Evolutionary conservation across 2,888 invertebrate genomes (phyloP).

Genomic region (Limnephilus marmoratus): DNA sequence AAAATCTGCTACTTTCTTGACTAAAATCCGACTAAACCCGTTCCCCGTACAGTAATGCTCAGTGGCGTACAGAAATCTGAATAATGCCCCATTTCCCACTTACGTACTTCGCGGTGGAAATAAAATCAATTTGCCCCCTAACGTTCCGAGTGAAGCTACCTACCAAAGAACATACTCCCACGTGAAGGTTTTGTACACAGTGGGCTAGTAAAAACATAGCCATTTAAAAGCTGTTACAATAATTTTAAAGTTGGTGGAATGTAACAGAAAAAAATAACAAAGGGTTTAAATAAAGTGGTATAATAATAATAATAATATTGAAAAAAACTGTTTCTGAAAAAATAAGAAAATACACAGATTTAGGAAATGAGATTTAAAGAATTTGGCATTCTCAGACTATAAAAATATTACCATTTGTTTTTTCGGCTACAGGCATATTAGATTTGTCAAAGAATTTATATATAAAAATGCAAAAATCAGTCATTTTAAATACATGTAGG

Average conservation of each 20-base stretch:
- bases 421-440: too few species aligned
- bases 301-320: too few species aligned
- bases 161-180: neutral
- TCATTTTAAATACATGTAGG: too few species aligned
- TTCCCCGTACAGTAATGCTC: neutral
- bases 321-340: too few species aligned
- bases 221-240: neutral
- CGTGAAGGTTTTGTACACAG: neutral
- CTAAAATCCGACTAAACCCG: neutral
- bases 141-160: neutral
- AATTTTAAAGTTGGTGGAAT: neutral
- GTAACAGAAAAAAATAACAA: neutral
- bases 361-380: too few species aligned
- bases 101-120: neutral
- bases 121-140: conserved; percentile 21
- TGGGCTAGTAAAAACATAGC: neutral
- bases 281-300: too few species aligned
- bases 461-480: too few species aligned
- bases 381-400: too few species aligned
- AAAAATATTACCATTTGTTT: too few species aligned
- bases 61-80: conserved; percentile 19
- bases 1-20: neutral
- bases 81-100: neutral
- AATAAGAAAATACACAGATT: too few species aligned
- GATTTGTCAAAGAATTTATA: too few species aligned